Evolutionary conservation across 1,140 invertebrate genomes (phyloP).

Genomic region (Coptotermes formosanus): DNA sequence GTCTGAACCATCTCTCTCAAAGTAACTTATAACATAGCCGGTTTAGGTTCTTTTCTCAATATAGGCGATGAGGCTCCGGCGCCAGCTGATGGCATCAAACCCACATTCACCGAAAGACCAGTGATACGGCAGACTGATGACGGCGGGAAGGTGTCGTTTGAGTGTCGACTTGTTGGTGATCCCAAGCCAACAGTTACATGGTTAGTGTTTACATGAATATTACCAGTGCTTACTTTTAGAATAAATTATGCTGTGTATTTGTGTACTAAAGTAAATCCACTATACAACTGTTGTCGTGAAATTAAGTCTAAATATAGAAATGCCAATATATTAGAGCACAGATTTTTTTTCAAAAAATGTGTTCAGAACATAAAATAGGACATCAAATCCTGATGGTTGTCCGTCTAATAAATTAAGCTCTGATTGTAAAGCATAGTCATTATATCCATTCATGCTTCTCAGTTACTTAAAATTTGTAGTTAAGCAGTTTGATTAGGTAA

Average conservation of each 20-base stretch:
- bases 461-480: too few species aligned
- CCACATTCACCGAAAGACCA: slow-evolving; percentile 94
- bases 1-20: not conserved
- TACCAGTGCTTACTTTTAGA: not conserved
- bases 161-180: slow-evolving; percentile 93
- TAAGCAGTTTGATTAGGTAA: too few species aligned
- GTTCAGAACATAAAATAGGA: too few species aligned
- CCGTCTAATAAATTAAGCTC: too few species aligned
- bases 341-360: too few species aligned
- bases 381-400: too few species aligned
- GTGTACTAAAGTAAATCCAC: too few species aligned
- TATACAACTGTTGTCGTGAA: too few species aligned
- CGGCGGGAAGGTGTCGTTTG: slow-evolving; percentile 88
- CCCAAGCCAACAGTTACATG: slow-evolving; percentile 88
- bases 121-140: slow-evolving; percentile 93
- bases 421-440: too few species aligned
- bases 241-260: not conserved
- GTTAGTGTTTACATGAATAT: slow-evolving; percentile 58
- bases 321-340: too few species aligned
- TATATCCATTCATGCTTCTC: too few species aligned
- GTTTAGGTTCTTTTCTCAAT: slow-evolving; percentile 42
- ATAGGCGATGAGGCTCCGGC: slow-evolving; percentile 89
- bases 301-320: too few species aligned
- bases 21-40: slow-evolving; percentile 40
- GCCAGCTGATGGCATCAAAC: slow-evolving; percentile 86